Base-by-base conservation (phyloP, 2,888 invertebrate genomes). In the Oscheius onirici region DNA sequence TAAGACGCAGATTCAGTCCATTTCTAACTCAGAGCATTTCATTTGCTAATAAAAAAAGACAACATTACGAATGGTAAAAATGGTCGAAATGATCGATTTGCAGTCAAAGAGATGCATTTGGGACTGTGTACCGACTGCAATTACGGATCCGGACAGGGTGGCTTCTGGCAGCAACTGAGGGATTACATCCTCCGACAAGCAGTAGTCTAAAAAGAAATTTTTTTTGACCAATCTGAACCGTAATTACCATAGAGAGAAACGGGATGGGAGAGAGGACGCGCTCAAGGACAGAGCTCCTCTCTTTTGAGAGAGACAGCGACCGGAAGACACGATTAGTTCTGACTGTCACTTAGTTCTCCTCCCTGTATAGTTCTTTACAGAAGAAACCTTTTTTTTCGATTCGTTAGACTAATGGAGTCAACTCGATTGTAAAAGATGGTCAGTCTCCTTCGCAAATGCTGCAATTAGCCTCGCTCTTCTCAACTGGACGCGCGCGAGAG, bases 211-310 rank as follows among this genome's bases (percentile, higher is more conserved):
- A 34, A 22, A 6, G 49, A 22, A 17, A 5, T 46, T 13, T 46
- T 17, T 10, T 13, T 46, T 46, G 46, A 46, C 46, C 17, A 46
- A n/a, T 46, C 46, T n/a, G 15, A n/a, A 46, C 17, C 40, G 49
- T 63, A 63, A 63, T 63, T 63, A 63, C 46, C 60, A 60, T 60
- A 40, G 43, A 24, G 34, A 49, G 49, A 46, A 63, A 46, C 63
- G 20, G 26, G 46, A 6, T 24, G 6, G 26, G 63, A 6, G 34
- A 28, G 46, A 63, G 63, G 63, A 63, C 63, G 46, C 46, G 49
- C 22, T 41, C n/a, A 44, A 13, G 46, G 26, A 26, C 46, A 46
- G 15, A 24, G 44, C 24, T 22, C 63, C 46, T 46, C 46, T 26
- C 11, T 46, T 24, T 20, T 60, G 20, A 40, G 3, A 22, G 17